Evolutionary conservation across 2,113 vertebrate genomes (phyloP).

Genomic region (Platysternon megacephalum): DNA sequence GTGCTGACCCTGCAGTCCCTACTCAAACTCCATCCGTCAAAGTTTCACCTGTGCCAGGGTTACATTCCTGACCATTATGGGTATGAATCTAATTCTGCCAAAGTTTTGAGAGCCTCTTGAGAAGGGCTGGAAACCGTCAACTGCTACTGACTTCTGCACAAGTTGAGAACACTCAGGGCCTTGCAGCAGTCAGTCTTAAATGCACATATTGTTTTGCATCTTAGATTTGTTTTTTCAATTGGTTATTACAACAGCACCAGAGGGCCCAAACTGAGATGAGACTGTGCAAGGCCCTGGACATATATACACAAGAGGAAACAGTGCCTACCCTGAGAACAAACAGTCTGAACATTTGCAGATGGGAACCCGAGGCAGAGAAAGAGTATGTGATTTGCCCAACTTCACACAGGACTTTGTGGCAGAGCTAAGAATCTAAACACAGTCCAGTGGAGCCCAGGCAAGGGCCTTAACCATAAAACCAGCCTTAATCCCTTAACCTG

Average conservation of each 20-base stretch:
- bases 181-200: not conserved
- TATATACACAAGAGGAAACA: too few species aligned
- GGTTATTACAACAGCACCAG: too few species aligned
- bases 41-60: not conserved
- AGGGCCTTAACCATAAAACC: not conserved
- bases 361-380: not conserved
- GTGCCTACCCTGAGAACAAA: too few species aligned
- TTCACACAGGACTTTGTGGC: not conserved
- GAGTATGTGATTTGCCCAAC: not conserved
- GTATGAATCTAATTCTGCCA: not conserved
- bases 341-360: not conserved
- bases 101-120: not conserved
- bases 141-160: too few species aligned
- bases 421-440: not conserved
- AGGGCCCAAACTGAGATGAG: too few species aligned
- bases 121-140: not conserved
- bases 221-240: too few species aligned
- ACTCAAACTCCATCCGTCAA: not conserved
- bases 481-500: not conserved
- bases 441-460: not conserved
- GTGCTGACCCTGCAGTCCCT: not conserved
- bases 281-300: too few species aligned
- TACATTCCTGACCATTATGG: too few species aligned
- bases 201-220: too few species aligned
- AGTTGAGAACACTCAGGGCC: too few species aligned